A percentile compares a stretch with the other conserved stretches of the same genome.
These are phyloP conservation scores for Notarius quadriscutis DNA, from an alignment of 2,113 vertebrate genomes.

Conservation along the genomic window DNA sequence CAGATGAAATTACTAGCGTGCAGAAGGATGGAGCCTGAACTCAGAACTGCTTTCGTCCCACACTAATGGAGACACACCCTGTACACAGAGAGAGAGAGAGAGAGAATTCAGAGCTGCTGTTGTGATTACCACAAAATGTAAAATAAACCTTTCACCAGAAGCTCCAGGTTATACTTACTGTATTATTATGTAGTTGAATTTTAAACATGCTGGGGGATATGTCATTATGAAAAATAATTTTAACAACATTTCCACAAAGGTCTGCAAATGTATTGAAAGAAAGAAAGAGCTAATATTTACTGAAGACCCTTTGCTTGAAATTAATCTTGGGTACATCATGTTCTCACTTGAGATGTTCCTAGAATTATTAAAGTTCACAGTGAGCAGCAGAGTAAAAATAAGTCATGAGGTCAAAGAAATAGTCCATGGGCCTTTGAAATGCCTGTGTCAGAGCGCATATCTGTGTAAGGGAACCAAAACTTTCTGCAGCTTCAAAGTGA, in stretches of 20 bases:
- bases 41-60: neutral
- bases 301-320: neutral
- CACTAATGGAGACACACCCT: neutral
- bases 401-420: neutral
- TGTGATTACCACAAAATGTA: neutral
- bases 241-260: neutral
- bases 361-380: neutral
- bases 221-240: neutral
- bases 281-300: neutral
- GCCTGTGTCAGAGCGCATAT: neutral
- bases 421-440: neutral
- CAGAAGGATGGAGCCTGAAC: constrained; percentile 53
- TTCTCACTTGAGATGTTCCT: neutral
- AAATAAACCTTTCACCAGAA: neutral
- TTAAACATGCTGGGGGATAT: too few species aligned
- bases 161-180: neutral
- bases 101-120: neutral
- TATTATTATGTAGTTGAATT: neutral
- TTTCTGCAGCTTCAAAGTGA: neutral
- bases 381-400: neutral
- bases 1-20: neutral
- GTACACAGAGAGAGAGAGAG: neutral
- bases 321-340: neutral
- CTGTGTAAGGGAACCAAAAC: neutral
- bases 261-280: neutral